Base-by-base conservation (phyloP, 1,140 invertebrate genomes). In the Brachionus rubens region DNA sequence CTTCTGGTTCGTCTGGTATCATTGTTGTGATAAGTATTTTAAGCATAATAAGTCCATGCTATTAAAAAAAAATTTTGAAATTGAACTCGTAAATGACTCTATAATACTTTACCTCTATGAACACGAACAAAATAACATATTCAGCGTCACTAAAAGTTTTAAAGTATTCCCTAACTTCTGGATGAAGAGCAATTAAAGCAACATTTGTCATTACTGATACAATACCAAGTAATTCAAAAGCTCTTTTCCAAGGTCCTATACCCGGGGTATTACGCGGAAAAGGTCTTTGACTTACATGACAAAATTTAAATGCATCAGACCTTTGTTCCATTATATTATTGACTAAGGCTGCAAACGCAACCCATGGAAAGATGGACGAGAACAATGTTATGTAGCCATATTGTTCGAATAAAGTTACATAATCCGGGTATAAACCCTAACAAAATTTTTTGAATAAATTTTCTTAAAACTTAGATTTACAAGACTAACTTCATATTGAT, bases 381-480 rank as follows among this genome's bases (percentile, higher is more conserved):
- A 99, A 99, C 10, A 99, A 87, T 78, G 96, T 92, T 16, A 98
- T 94, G 72, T 85, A 85, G 16, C 84, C 84, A 80, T 83, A 84
- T 79, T 98, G 96, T 7, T 97, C 93, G 75, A 97, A 90, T 90
- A 98, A 93, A 86, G 98, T 95, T 77, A 98, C 85, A 82, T 97
- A 96, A 83, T 98, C 96, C 43, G 94, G 92, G 86, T 96, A 93
- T 0, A 94, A 95, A 28, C 93, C 92, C 91, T 96, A 76, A n/a
- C n/a, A 2, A 80, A 79, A 47, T 48, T 21, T 40, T 56, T 19
- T 21, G 50, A 21, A 50, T 24, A 43, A 77, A 33, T 52, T n/a
- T 47, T 26, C 4, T 65, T n/a, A n/a, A n/a, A n/a, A n/a, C 43
- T 40, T 7, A 65, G 47, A 48, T 30, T 28, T 19, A 52, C 41